These are phyloP conservation scores for Micromussa lordhowensis DNA, from an alignment of 92 coral and sea anemone genomes.

Conservation along the genomic window DNA sequence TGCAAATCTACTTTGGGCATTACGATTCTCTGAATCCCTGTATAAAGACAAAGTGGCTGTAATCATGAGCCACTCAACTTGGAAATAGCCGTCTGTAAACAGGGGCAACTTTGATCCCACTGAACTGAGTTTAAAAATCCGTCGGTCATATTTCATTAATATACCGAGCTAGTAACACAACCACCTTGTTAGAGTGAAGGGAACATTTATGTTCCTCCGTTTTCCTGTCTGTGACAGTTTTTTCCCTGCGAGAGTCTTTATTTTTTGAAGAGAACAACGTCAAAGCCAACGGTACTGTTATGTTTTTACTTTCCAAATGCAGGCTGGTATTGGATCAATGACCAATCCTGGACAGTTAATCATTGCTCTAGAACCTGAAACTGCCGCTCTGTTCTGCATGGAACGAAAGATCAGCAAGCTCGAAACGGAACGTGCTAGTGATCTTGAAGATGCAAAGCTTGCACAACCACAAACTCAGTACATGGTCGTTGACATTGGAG, in stretches of 20 bases:
- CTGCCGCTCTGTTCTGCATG: constrained; percentile 28
- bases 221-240: neutral
- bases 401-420: constrained; percentile 22
- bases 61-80: no score
- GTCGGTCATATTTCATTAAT: no score
- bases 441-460: neutral
- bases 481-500: constrained; percentile 34
- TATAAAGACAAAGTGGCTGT: no score
- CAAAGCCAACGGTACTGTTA: neutral
- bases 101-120: no score
- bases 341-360: constrained; percentile 30
- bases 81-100: no score
- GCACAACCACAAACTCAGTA: constrained; percentile 3
- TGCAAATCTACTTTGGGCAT: no score
- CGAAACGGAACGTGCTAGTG: neutral
- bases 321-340: constrained; percentile 30
- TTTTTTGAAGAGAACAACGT: neutral
- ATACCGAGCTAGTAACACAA: no score
- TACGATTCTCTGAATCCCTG: no score
- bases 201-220: neutral
- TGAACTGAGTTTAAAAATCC: no score
- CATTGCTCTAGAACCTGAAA: constrained; percentile 37
- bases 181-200: neutral
- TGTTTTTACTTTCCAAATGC: neutral
- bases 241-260: neutral